Base-by-base conservation (phyloP, 2,888 invertebrate species). In the Petrophora chlorosata region DNA sequence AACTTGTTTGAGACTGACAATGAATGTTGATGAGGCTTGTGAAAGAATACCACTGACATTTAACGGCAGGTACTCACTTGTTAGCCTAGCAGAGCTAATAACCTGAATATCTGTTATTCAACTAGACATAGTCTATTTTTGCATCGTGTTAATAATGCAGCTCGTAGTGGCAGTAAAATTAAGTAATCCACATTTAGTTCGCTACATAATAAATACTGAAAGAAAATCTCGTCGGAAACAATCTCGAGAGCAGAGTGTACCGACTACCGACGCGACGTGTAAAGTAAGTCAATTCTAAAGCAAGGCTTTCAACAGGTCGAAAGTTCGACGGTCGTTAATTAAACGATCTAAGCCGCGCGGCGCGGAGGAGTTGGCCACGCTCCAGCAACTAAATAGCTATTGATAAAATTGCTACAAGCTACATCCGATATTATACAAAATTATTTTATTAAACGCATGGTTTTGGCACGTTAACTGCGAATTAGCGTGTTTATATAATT, bases 291-390 rank as follows among this genome's bases (percentile, higher is more conserved):
- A 72, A 77, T 77, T 73, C 62, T 76, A 81, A 83, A 85, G 79
- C 83, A 67, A 69, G 61, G 81, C 80, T 88, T 84, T 89, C 89
- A 89, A 89, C 88, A 89, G 88, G 89, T 88, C 83, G 80, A 81
- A 87, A 87, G 87, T 87, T 88, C 82, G 82, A 80, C 82, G 85
- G 68, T 85, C 85, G 86, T 87, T 87, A 88, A 89, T 89, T 88
- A 88, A 86, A 88, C 83, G 84, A 82, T 85, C 84, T 82, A 81
- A 85, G 84, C 79, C 81, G 75, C 72, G 76, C 74, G 79, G n/a
- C n/a, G n/a, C n/a, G n/a, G n/a, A 75, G 73, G 73, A 74, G 69
- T 79, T 87, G 88, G 88, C 80, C 52, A 63, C 68, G 64, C 61
- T 79, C 88, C 88, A 87, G 75, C 75, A 61, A 61, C 68, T 65